Conservation (phyloP, 2,797 vertebrate genomes). For the Darevskia nairensis region DNA sequence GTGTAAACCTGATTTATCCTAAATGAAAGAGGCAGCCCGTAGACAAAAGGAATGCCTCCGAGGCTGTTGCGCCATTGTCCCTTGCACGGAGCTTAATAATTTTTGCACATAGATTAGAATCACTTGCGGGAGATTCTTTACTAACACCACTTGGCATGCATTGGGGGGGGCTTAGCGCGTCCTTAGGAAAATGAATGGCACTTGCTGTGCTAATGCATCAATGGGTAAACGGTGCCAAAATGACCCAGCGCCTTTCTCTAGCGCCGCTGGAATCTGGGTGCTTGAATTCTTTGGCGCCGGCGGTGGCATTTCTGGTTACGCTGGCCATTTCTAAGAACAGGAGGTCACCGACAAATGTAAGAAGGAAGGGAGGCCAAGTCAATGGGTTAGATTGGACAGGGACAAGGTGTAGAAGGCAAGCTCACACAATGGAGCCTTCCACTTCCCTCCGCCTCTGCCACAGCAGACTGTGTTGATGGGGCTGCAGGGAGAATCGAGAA, state of each 20-base stretch:
- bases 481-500: no score
- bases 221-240: conserved; percentile 34
- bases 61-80: conserved; percentile 24
- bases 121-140: conserved; percentile 32
- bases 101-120: conserved; percentile 8
- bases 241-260: not conserved
- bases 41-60: not conserved
- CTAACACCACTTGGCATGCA: conserved; percentile 28
- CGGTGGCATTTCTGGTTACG: not conserved
- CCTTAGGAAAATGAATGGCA: conserved; percentile 58
- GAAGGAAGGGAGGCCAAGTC: no score
- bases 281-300: no score
- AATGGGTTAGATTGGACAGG: no score
- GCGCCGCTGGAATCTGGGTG: no score
- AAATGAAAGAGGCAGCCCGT: conserved; percentile 60
- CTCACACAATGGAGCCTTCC: no score
- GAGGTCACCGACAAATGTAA: conserved; percentile 48
- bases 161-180: conserved; percentile 51
- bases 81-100: conserved; percentile 26
- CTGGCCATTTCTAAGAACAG: conserved; percentile 63
- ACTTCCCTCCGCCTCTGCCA: no score
- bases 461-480: no score
- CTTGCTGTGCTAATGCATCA: conserved; percentile 41
- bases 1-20: conserved; percentile 65
- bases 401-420: no score